A percentile compares a stretch with the other conserved stretches of the same genome.
Conservation (phyloP, 2,113 vertebrate species). For the Taxidea taxus region DNA sequence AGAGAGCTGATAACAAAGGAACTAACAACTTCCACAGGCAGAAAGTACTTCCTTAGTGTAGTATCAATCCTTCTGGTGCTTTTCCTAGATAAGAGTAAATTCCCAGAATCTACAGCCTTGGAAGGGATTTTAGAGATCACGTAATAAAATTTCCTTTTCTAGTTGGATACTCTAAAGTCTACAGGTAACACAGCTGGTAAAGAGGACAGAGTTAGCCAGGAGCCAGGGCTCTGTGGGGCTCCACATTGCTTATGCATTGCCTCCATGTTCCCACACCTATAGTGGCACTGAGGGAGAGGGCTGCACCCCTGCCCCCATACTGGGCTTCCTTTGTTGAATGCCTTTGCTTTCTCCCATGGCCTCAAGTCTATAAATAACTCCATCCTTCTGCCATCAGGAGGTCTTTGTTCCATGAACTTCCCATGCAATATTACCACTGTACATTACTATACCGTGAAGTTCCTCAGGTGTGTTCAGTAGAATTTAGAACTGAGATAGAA, state of each 20-base stretch:
- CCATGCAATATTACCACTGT: neutral
- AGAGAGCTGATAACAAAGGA: neutral
- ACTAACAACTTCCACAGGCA: neutral
- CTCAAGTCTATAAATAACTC: neutral
- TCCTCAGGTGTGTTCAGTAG: neutral
- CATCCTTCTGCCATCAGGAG: neutral
- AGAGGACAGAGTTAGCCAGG: neutral
- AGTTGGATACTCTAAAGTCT: neutral
- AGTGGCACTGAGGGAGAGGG: neutral
- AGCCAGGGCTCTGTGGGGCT: neutral
- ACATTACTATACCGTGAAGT: neutral
- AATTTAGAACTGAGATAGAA: neutral
- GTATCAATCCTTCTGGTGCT: neutral
- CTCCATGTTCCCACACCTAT: neutral
- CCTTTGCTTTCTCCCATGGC: neutral
- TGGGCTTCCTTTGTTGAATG: neutral
- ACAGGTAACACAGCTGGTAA: neutral
- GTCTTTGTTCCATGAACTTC: neutral
- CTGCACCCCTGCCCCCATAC: neutral
- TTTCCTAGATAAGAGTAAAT: neutral
- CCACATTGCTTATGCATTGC: accelerated
- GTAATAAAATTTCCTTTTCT: neutral
- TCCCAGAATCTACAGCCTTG: neutral
- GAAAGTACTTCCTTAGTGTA: neutral
- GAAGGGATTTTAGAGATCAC: neutral